Evolutionary conservation across 64 coral and sea anemone genomes (phyloP).

Genomic region (Orbicella faveolata): DNA sequence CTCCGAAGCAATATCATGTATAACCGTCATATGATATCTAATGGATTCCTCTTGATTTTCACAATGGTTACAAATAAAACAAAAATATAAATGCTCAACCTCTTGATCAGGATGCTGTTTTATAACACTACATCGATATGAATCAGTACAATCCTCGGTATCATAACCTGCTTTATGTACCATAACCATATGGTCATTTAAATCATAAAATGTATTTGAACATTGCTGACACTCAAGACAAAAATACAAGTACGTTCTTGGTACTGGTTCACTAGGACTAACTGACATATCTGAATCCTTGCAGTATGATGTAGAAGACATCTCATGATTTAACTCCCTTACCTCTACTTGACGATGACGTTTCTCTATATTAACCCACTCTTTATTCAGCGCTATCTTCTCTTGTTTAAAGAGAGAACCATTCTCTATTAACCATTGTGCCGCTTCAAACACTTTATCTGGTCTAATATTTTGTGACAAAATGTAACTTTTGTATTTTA

Average conservation of each 20-base stretch:
- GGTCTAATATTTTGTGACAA: conserved; percentile 26
- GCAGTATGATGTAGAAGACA: not conserved
- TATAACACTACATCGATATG: not conserved
- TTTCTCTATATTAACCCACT: not conserved
- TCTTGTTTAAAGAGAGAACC: not conserved
- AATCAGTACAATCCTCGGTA: not conserved
- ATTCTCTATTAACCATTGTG: not conserved
- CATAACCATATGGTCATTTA: not conserved
- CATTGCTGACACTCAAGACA: not conserved
- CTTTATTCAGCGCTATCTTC: not conserved
- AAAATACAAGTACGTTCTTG: not conserved
- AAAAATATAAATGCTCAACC: not conserved
- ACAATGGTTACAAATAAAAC: not conserved
- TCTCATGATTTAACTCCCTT: not conserved
- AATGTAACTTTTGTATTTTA: conserved; percentile 15
- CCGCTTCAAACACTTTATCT: conserved; percentile 5
- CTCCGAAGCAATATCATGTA: not conserved
- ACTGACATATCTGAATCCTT: not conserved
- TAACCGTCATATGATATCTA: not conserved
- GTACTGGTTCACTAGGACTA: not conserved
- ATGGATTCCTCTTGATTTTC: not conserved
- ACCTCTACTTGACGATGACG: not conserved
- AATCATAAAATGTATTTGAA: not conserved
- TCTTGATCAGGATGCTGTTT: not conserved
- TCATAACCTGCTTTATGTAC: not conserved